Base-by-base conservation (phyloP, 1,140 invertebrate genomes). In the Octopus sinensis region DNA sequence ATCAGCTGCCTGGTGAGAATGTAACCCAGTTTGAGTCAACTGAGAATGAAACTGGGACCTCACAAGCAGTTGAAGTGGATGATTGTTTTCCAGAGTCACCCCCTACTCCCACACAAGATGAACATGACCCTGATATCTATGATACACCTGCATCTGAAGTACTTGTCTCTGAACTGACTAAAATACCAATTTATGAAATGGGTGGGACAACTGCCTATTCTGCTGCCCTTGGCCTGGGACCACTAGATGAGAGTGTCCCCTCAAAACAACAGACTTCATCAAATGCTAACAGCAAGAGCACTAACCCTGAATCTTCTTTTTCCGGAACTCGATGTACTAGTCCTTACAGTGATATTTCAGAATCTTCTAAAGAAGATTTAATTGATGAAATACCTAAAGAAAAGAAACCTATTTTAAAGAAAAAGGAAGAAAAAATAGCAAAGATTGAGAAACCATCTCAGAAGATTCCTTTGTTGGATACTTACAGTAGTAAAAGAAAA, bases 321-420 rank as follows among this genome's bases (percentile, higher is more conserved):
- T 54, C 30, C 76, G 80, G 52, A 6, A 56, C 23, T 52, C 78
- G 75, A 10, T 51, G 80, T 52, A 76, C 53, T 23, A 68, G 53
- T 53, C 85, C 87, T 12, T 83, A 82, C 43, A 88, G 86, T 81
- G 85, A 86, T 76, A 83, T 85, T 4, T 86, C 85, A 56, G 85
- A 86, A 62, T 79, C 80, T 9, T 82, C 84, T 1, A 81, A 82
- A 12, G 53, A 75, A 13, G 80, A 79, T 53, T 79, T 54, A 82
- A 81, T 71, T 80, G 82, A 78, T 68, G 17, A n/a, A 30, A 73
- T 77, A 79, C 83, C 80, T 73, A 81, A 75, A 52, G 53, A 56
- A 62, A 43, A 80, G 71, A 23, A 80, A 30, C 43, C 79, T 68
- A 13, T 73, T 79, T 17, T 78, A 79, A 76, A 78, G 75, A 13